Conservation (phyloP, 2,797 vertebrate species). For the Lerista edwardsae region DNA sequence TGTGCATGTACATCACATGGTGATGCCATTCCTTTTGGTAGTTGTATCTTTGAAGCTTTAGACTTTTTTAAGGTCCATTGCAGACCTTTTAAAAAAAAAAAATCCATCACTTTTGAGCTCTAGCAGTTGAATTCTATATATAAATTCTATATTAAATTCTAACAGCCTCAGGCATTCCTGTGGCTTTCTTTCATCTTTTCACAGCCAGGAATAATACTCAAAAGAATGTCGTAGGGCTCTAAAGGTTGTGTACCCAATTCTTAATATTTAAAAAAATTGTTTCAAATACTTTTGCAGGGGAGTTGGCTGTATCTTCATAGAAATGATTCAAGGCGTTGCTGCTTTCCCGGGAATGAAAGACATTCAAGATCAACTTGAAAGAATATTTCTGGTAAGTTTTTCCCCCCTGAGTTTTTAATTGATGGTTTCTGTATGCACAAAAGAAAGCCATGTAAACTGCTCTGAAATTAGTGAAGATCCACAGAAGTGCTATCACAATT, state of each 20-base stretch:
- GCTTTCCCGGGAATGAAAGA: conserved; percentile 99
- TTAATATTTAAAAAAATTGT: not conserved
- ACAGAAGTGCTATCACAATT: conserved; percentile 26
- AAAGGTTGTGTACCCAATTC: not conserved
- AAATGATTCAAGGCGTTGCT: conserved; percentile 98
- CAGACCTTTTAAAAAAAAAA: not conserved
- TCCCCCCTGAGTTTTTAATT: not conserved
- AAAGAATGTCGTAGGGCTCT: not conserved
- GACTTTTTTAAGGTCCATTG: not conserved
- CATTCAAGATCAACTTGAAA: conserved; percentile 96
- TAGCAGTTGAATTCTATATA: too few relatives aligned
- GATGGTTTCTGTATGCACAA: not conserved
- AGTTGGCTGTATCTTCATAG: conserved; percentile 96
- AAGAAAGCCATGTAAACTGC: not conserved
- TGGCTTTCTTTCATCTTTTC: not conserved
- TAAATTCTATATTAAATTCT: too few relatives aligned
- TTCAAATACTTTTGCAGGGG: conserved; percentile 79
- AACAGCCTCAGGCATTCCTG: not conserved
- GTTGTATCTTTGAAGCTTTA: not conserved
- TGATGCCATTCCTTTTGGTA: not conserved
- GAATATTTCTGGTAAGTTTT: conserved; percentile 94
- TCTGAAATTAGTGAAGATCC: not conserved
- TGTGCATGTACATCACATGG: not conserved
- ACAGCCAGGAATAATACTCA: not conserved
- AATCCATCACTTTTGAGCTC: not conserved